Evolutionary conservation across 2,888 invertebrate genomes (phyloP).

Genomic region (Leptopilina drosophilae): DNA sequence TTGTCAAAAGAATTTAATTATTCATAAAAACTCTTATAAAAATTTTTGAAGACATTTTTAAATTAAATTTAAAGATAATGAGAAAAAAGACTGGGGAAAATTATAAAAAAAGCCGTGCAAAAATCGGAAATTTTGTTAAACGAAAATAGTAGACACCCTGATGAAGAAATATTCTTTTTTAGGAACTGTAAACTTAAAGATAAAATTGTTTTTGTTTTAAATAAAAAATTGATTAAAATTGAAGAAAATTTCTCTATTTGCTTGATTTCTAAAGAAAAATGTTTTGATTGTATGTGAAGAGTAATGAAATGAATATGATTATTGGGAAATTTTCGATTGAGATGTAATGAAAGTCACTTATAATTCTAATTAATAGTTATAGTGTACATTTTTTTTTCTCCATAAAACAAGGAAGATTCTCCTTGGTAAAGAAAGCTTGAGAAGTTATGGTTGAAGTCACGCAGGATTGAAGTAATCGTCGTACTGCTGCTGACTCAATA

Average conservation of each 20-base stretch:
- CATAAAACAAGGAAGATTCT: conserved; percentile 45
- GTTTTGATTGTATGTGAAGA: neutral
- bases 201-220: too few species aligned
- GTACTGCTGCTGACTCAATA: conserved; percentile 50
- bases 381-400: conserved; percentile 13
- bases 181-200: too few species aligned
- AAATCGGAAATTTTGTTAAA: too few species aligned
- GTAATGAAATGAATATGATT: neutral
- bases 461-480: conserved; percentile 45
- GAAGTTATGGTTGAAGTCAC: conserved; percentile 35
- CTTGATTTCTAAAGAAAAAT: neutral
- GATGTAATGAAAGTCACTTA: conserved; percentile 8
- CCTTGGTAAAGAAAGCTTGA: conserved; percentile 42
- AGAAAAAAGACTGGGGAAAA: too few species aligned
- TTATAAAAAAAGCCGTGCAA: too few species aligned
- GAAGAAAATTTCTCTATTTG: neutral
- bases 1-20: too few species aligned
- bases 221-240: too few species aligned
- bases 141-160: too few species aligned
- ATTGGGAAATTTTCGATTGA: neutral
- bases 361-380: neutral
- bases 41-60: too few species aligned
- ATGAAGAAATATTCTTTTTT: too few species aligned
- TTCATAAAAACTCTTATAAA: too few species aligned
- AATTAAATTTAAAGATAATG: too few species aligned